Conservation (phyloP, 2,888 invertebrate genomes). For the Galerucella calmariensis region DNA sequence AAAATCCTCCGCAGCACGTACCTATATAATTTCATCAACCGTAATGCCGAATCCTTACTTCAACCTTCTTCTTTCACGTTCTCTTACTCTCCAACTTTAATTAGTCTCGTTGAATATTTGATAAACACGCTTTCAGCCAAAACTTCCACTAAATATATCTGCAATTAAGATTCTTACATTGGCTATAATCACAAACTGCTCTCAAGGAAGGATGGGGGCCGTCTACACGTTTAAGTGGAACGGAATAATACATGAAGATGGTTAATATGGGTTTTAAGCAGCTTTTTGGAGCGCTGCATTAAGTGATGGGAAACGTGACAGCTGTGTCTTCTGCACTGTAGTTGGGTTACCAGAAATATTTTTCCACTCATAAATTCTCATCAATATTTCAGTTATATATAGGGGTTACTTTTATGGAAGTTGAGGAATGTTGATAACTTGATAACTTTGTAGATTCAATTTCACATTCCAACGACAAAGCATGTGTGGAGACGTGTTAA, state of each 20-base stretch:
- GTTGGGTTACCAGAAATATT: conserved; percentile 12
- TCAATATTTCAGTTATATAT: conserved; percentile 20
- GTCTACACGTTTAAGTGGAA: conserved; percentile 60
- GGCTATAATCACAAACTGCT: conserved; percentile 60
- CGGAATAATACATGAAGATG: conserved; percentile 63
- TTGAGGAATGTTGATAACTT: too few species aligned
- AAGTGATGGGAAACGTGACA: conserved; percentile 55
- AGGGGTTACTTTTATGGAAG: too few species aligned
- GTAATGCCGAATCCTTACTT: conserved; percentile 18
- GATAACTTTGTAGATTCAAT: too few species aligned
- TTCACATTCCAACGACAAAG: too few species aligned
- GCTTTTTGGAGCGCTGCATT: conserved; percentile 58
- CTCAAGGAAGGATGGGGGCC: conserved; percentile 55
- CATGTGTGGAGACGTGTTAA: too few species aligned
- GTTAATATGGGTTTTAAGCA: conserved; percentile 62
- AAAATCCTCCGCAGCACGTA: conserved; percentile 25
- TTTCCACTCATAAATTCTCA: conserved; percentile 11
- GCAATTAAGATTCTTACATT: conserved; percentile 59
- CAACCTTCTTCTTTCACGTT: conserved; percentile 22
- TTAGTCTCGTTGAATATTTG: conserved; percentile 39
- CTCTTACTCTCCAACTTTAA: conserved; percentile 30
- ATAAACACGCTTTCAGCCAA: conserved; percentile 44
- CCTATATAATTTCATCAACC: conserved; percentile 31
- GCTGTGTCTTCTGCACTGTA: conserved; percentile 50
- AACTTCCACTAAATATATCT: conserved; percentile 54